Conservation (phyloP, 2,797 vertebrate species). For the Phylloscopus collybita region DNA sequence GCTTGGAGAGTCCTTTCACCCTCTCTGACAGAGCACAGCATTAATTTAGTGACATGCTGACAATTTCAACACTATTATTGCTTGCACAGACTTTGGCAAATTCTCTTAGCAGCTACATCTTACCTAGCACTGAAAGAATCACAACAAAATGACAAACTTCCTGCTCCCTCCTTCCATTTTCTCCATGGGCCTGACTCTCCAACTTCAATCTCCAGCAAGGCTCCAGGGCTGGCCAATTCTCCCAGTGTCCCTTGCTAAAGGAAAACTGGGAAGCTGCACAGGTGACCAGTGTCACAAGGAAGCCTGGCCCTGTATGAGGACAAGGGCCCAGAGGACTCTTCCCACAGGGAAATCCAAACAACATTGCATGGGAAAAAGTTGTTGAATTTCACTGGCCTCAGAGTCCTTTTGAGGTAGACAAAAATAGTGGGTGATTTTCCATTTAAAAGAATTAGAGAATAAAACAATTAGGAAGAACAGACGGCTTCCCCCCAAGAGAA, state of each 20-base stretch:
- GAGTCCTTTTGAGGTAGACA: background rate
- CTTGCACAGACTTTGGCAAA: background rate
- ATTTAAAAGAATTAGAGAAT: slow-evolving; percentile 8
- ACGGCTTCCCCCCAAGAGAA: background rate
- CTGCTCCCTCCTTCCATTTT: slow-evolving; percentile 18
- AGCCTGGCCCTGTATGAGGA: background rate
- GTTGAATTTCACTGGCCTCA: background rate
- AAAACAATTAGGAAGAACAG: background rate
- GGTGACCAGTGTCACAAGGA: background rate
- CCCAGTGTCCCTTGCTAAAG: background rate
- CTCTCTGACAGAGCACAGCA: background rate
- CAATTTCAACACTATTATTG: background rate
- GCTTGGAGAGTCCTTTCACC: background rate
- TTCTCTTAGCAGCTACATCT: background rate
- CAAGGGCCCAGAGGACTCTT: background rate
- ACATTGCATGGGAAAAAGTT: background rate
- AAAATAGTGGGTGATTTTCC: background rate
- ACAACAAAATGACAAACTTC: background rate
- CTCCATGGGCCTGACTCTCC: background rate
- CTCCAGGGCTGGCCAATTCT: background rate
- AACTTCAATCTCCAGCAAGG: background rate
- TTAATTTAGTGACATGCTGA: background rate
- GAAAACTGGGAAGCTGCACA: background rate
- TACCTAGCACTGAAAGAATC: background rate
- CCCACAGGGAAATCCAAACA: background rate